Base-by-base conservation (phyloP, 37 sponge, comb jelly and placozoan species). In the Ianthella basta region DNA sequence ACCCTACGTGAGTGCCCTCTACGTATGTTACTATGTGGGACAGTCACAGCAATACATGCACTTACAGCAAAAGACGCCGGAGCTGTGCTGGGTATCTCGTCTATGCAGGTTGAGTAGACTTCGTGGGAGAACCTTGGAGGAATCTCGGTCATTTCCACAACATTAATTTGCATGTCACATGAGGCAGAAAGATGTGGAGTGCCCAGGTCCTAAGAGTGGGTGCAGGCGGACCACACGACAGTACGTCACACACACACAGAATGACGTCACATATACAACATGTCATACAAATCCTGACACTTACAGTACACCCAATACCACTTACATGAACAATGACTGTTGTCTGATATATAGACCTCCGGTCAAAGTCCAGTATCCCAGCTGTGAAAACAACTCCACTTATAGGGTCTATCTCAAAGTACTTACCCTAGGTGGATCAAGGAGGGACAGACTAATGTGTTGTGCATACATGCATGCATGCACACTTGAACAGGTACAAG, bases 401-500 rank as follows among this genome's bases (percentile, higher is more conserved):
- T 24, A 75, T 10, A 0, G 78, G 16, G 25, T 75, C 78, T 39
- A 75, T 75, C 37, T 40, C 37, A 36, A 75, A 75, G 78, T 75
- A 75, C 1, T 40, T 75, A 25, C 78, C 78, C 78, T 75, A 44
- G 37, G 37, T 36, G 72, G 36, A 33, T 44, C 29, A 27, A n/a
- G 10, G 24, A 10, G 24, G 64, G 59, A 15, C 18, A 57, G 18
- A 57, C 15, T 57, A 29, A 27, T n/a, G 10, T 61, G 13, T 12
- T 30, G 70, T 30, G 27, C 70, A 30, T 30, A 69, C 29, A 69
- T 5, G 23, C n/a, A 35, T 30, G 34, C 70, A 69, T 56, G 65
- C 79, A 40, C 27, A 56, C 60, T 56, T 60, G 56, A 60, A 81
- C 59, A 81, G 30, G 56, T 60, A 81, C 81, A 81, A 59, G 25